Base-by-base conservation (phyloP, 2,888 invertebrate species). In the Aromia moschata region DNA sequence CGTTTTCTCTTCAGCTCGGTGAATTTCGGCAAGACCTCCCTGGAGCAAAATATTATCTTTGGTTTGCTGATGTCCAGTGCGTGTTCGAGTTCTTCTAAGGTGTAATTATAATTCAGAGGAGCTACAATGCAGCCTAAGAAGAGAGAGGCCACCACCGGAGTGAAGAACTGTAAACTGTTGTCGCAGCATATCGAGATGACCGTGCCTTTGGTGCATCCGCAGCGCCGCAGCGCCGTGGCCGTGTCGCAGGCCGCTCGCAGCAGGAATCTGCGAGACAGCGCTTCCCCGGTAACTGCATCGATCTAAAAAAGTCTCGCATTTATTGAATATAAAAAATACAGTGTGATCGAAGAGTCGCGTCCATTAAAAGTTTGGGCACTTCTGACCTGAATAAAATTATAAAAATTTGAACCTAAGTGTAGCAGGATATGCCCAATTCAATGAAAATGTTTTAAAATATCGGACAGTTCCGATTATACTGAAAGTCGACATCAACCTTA, bases 1-100 rank as follows among this genome's bases (percentile, higher is more conserved):
- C 67, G 44, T 37, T 62, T 45, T 2, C 47, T 14, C 51, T 83
- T 81, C 55, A 85, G 83, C 58, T 85, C 84, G 56, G 82, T 74
- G 38, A 88, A 77, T 60, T 84, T 85, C 62, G 83, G 81, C 1
- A 84, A 76, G 7, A 84, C 84, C 14, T 82, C 74, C 10, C 83
- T 82, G 0, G 90, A 89, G 25, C 85, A 84, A 73, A 91, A 87
- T 64, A 90, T 83, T 45, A 86, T 79, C 73, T 85, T 87, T 41
- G 91, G 90, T 71, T 86, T 86, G 0, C 87, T 86, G 57, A 90
- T 85, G 56, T 83, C 84, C 1, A 88, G 71, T 15, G 86, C 80
- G 72, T 90, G 90, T 37, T 62, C 56, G 18, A 73, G 40, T 64
- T 75, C 75, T 3, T 56, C 56, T 38, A 46, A 15, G 5, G 68